Base-by-base conservation (phyloP, 2,797 vertebrate genomes). In the Helostoma temminkii region DNA sequence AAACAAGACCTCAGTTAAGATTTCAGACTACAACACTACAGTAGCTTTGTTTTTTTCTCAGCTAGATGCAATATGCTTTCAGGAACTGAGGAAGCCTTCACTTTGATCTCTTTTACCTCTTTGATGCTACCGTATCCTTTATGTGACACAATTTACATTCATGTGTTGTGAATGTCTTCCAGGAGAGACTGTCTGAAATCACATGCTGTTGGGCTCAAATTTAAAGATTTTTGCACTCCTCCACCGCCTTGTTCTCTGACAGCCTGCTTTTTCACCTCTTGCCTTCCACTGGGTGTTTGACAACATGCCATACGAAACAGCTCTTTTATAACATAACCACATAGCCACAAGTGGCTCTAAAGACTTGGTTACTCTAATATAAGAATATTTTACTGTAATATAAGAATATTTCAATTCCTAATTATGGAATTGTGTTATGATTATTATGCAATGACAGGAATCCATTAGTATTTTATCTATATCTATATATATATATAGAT, bases 91-190 rank as follows among this genome's bases (percentile, higher is more conserved):
- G 54, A 53, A 24, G 24, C 28, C 28, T 5, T 30, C 21, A 39
- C 71, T 81, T 84, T 86, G 71, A 87, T 78, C 66, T 42, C 63
- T 30, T 10, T 24, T 16, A 39, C n/a, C n/a, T 71, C 76, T 87
- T 79, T 87, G 78, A 84, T 77, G 62, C 60, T 24, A 15, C 66
- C 46, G 24, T 73, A 54, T 72, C 64, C 57, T 48, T 78, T 43
- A 65, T 76, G 74, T 74, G 56, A 49, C 59, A 74, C 55, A 50
- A 49, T 75, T 77, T 75, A 61, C 71, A 73, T 67, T n/a, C 6
- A 18, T 61, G 53, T 66, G 60, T 22, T 48, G 4, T 6, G 10
- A 37, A 19, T 61, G 14, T 26, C 22, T 37, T 61, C 32, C 14
- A 6, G 7, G 28, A 47, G 16, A 19, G 32, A 39, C 22, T 14